Evolutionary conservation across 2,888 invertebrate genomes (phyloP).

Genomic region (Caenorhabditis wallacei): DNA sequence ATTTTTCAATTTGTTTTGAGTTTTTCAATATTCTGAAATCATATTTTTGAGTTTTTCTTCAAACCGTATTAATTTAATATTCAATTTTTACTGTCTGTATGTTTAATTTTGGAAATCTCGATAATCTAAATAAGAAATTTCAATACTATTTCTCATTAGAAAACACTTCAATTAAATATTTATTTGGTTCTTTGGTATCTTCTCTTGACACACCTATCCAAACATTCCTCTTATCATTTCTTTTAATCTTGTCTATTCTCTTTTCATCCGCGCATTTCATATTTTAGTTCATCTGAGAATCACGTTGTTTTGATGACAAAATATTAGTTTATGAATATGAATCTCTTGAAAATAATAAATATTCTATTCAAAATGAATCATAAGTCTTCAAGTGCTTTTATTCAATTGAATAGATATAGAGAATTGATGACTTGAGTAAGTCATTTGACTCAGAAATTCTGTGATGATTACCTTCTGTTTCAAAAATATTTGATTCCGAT

Average conservation of each 20-base stretch:
- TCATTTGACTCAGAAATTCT: not conserved
- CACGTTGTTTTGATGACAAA: not conserved
- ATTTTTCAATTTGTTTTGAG: no score
- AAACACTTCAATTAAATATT: not conserved
- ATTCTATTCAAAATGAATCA: not conserved
- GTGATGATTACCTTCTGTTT: no score
- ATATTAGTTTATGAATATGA: not conserved
- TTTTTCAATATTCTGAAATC: no score
- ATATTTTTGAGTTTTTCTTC: no score
- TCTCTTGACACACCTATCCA: not conserved
- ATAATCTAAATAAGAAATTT: no score
- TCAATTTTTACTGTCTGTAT: no score
- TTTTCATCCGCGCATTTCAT: not conserved
- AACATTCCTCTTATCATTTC: conserved; percentile 13
- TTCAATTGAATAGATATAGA: not conserved
- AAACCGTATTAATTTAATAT: no score
- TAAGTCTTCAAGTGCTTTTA: not conserved
- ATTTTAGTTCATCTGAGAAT: not conserved
- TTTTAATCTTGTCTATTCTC: not conserved
- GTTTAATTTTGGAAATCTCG: no score
- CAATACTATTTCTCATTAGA: no score
- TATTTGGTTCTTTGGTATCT: not conserved
- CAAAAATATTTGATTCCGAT: not conserved
- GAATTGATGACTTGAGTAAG: not conserved
- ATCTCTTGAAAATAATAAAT: not conserved